phyloP scores from a whole-genome alignment of 2,113 vertebrate genomes.

The Thunnus maccoyii region DNA sequence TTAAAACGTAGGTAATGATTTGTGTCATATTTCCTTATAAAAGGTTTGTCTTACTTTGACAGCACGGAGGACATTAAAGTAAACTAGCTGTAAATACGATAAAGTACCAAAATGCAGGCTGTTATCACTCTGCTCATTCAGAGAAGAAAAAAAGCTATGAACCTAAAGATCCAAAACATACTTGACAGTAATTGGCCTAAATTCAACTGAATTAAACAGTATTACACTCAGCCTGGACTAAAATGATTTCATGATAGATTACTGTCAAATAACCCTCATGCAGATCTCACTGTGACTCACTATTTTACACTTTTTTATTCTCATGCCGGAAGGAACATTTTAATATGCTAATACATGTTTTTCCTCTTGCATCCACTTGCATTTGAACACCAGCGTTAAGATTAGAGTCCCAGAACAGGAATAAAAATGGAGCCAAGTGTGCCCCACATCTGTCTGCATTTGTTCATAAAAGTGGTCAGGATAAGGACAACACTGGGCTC shows the following conservation, averaged over 20 bases:
- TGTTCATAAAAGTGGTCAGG: constrained; percentile 48
- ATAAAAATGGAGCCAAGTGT: constrained; percentile 26
- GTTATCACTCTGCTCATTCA: not conserved
- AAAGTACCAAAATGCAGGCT: constrained; percentile 16
- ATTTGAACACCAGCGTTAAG: constrained; percentile 14
- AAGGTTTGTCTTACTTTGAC: constrained; percentile 7
- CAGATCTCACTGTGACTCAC: constrained; percentile 34
- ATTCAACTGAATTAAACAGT: constrained; percentile 6
- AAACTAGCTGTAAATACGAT: constrained; percentile 22
- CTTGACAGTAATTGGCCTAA: constrained; percentile 28
- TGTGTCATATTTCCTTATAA: constrained; percentile 13
- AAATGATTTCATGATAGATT: constrained; percentile 42
- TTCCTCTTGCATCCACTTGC: constrained; percentile 1
- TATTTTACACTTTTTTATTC: constrained; percentile 48
- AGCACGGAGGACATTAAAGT: constrained; percentile 16
- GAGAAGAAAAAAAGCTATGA: not conserved
- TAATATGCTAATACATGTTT: constrained; percentile 46
- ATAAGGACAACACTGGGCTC: constrained; percentile 55
- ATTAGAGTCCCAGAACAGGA: constrained; percentile 19
- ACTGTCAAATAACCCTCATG: constrained; percentile 29
- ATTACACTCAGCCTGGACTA: not conserved
- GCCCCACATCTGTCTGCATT: constrained; percentile 65
- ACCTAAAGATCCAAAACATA: constrained; percentile 12
- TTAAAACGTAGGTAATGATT: constrained; percentile 32
- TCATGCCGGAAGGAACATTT: constrained; percentile 51